Evolutionary conservation across 2,113 vertebrate genomes (phyloP).

Genomic region (Stegastes partitus): DNA sequence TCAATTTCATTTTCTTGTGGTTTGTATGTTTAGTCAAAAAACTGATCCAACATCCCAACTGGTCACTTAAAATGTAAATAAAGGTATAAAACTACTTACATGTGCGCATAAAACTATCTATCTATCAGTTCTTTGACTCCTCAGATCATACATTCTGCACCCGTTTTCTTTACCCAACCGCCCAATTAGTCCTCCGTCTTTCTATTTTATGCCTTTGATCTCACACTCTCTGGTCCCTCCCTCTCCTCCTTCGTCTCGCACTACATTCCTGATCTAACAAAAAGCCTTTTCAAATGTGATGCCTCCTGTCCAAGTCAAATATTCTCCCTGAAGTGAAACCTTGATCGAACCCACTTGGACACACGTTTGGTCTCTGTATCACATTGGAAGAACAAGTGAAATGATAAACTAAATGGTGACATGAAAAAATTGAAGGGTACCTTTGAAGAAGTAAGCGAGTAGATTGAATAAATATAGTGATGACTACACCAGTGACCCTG

Average conservation of each 20-base stretch:
- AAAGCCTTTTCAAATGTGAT: constrained; percentile 4
- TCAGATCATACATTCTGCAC: no score
- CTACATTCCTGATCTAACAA: neutral
- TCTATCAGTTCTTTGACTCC: neutral
- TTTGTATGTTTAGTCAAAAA: no score
- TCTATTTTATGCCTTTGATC: constrained; percentile 38
- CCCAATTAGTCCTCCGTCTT: constrained; percentile 2
- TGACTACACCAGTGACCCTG: no score
- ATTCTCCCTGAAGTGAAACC: neutral
- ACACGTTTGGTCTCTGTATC: neutral
- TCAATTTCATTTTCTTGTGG: no score
- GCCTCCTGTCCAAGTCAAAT: neutral
- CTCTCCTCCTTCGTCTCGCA: neutral
- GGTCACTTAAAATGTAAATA: no score
- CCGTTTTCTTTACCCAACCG: neutral
- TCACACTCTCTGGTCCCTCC: constrained; percentile 6
- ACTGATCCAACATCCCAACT: no score
- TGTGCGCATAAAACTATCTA: neutral
- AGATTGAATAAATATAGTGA: no score
- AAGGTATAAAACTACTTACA: no score
- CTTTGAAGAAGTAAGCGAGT: no score
- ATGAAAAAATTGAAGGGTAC: neutral
- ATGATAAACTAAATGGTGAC: no score
- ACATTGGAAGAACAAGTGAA: neutral
- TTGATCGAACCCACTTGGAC: neutral